phyloP scores from a whole-genome alignment of 2,888 invertebrate genomes.

The Scaptomyza reducta region DNA sequence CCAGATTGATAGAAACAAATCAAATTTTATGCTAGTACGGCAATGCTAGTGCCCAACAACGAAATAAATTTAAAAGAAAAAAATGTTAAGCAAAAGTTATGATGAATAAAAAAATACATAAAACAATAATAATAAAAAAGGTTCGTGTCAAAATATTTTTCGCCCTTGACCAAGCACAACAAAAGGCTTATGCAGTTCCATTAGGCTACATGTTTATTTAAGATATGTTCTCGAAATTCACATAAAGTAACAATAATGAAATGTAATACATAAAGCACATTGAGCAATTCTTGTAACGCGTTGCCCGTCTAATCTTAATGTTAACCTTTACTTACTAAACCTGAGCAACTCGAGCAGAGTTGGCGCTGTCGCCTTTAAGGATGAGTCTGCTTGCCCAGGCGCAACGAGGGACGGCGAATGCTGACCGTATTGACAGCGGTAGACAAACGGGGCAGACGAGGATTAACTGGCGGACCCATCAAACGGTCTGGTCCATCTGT shows the following conservation, averaged over 20 bases:
- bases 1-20: conserved; percentile 17
- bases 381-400: conserved; percentile 60
- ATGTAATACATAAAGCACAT: conserved; percentile 19
- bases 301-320: conserved; percentile 22
- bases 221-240: conserved; percentile 29
- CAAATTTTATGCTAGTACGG: background rate
- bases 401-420: conserved; percentile 62
- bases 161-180: background rate
- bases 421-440: conserved; percentile 37
- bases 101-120: no score
- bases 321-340: conserved; percentile 51
- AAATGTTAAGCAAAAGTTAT: no score
- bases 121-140: no score
- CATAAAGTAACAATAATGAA: conserved; percentile 5
- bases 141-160: background rate
- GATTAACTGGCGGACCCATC: conserved; percentile 83
- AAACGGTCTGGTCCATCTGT: conserved; percentile 78
- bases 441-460: conserved; percentile 81
- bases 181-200: background rate
- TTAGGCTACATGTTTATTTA: conserved; percentile 33
- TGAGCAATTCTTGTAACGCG: conserved; percentile 26
- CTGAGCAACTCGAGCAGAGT: conserved; percentile 60
- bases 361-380: conserved; percentile 45
- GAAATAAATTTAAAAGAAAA: no score
- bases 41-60: background rate